These are phyloP conservation scores for Australoheros facetus DNA, from an alignment of 2,797 vertebrate species.

Conservation along the genomic window DNA sequence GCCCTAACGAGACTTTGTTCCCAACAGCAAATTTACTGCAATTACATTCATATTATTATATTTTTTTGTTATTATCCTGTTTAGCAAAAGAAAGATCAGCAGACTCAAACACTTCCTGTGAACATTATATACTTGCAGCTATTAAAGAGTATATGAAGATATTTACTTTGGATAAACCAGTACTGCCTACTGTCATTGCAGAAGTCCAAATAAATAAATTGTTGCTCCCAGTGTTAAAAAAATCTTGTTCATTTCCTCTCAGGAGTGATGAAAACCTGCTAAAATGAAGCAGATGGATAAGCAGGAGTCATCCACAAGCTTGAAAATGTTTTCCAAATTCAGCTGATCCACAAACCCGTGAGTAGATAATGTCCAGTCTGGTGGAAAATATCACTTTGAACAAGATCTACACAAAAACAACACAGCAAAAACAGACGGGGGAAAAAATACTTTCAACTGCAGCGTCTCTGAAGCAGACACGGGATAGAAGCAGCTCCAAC, in stretches of 20 bases:
- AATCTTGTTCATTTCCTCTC: background rate
- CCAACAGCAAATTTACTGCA: background rate
- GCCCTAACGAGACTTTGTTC: background rate
- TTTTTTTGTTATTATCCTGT: background rate
- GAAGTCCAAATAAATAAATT: too few species aligned
- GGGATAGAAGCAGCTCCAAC: constrained; percentile 66
- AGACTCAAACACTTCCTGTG: too few species aligned
- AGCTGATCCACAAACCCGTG: background rate
- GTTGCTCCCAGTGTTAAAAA: background rate
- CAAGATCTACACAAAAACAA: constrained; percentile 18
- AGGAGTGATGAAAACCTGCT: background rate
- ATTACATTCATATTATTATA: too few species aligned
- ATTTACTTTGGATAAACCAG: too few species aligned
- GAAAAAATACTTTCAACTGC: constrained; percentile 9
- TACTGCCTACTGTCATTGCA: too few species aligned
- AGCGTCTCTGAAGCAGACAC: constrained; percentile 35
- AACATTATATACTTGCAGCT: too few species aligned
- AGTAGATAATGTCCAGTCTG: constrained; percentile 8
- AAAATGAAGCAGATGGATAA: background rate
- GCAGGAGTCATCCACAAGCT: background rate
- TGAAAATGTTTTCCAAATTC: background rate
- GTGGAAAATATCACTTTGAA: constrained; percentile 26
- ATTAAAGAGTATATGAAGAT: too few species aligned
- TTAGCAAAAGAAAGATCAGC: background rate
- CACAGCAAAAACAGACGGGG: constrained; percentile 34